These are phyloP conservation scores for Melanotaenia nigrans DNA, from an alignment of 2,797 vertebrate genomes.

Conservation along the genomic window DNA sequence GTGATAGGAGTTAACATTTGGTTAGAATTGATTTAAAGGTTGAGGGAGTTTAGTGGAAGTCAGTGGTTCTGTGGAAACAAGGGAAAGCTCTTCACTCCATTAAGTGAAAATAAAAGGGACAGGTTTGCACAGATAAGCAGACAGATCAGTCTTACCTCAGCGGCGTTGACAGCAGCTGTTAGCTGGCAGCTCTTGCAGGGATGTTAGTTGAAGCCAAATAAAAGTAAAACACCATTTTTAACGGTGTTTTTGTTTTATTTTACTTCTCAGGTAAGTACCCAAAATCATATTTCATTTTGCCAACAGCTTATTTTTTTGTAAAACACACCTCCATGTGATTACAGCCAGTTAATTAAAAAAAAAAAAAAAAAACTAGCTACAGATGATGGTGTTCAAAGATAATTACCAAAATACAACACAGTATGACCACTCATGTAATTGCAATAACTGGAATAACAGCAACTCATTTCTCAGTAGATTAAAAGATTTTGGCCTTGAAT, in stretches of 20 bases:
- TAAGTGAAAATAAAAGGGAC: slow-evolving; percentile 45
- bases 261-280: slow-evolving; percentile 1
- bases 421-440: neutral
- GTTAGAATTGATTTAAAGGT: slow-evolving; percentile 31
- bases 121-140: slow-evolving; percentile 65
- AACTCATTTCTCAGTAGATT: neutral
- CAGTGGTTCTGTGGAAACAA: slow-evolving; percentile 78
- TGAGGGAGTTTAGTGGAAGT: slow-evolving; percentile 38
- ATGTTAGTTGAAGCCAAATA: slow-evolving; percentile 75
- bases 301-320: neutral
- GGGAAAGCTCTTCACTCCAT: slow-evolving; percentile 50
- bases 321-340: neutral
- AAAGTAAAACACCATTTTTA: slow-evolving; percentile 38
- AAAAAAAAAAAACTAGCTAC: neutral
- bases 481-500: neutral
- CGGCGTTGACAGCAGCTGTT: slow-evolving; percentile 71
- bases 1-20: slow-evolving; percentile 24
- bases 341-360: neutral
- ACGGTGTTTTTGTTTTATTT: slow-evolving; percentile 8
- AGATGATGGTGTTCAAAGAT: neutral
- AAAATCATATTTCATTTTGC: slow-evolving; percentile 4
- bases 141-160: slow-evolving; percentile 82
- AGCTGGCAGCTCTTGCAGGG: slow-evolving; percentile 74
- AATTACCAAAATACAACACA: slow-evolving; percentile 2
- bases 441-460: slow-evolving; percentile 14